Evolutionary conservation across 2,113 vertebrate genomes (phyloP).

Genomic region (Prinia subflava): DNA sequence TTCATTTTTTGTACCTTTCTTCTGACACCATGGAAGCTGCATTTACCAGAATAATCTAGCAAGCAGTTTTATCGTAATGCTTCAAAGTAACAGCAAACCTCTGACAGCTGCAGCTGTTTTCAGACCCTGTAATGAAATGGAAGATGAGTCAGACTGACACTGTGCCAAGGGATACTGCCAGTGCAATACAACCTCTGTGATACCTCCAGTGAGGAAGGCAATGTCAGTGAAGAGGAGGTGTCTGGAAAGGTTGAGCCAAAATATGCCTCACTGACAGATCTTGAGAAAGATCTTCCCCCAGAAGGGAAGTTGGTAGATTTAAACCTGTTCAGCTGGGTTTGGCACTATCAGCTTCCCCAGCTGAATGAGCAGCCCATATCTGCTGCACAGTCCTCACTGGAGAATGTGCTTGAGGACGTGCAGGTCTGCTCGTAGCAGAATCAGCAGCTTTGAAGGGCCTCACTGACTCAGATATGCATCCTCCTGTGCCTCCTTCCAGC

Average conservation of each 20-base stretch:
- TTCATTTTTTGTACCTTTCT: background rate
- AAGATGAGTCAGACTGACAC: constrained; percentile 67
- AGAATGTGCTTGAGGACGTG: background rate
- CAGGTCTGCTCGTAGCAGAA: background rate
- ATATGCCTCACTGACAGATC: background rate
- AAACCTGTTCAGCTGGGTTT: background rate
- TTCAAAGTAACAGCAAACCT: constrained; percentile 62
- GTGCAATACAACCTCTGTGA: constrained; percentile 49
- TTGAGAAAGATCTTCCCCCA: background rate
- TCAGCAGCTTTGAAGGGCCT: accelerated
- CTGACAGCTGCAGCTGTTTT: constrained; percentile 73
- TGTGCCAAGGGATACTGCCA: constrained; percentile 65
- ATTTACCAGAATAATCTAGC: constrained; percentile 17
- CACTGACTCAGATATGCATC: background rate
- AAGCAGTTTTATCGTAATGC: constrained; percentile 38
- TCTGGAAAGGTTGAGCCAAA: constrained; percentile 29
- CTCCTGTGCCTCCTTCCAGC: background rate
- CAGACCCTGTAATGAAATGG: constrained; percentile 31
- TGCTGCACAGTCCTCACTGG: background rate
- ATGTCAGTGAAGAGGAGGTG: constrained; percentile 63
- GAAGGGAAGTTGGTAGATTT: background rate
- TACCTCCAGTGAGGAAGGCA: constrained; percentile 50
- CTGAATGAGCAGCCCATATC: accelerated
- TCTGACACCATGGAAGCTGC: background rate
- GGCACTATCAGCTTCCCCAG: background rate